Conservation (phyloP, 2,113 vertebrate species). For the Campylomormyrus numenius region DNA sequence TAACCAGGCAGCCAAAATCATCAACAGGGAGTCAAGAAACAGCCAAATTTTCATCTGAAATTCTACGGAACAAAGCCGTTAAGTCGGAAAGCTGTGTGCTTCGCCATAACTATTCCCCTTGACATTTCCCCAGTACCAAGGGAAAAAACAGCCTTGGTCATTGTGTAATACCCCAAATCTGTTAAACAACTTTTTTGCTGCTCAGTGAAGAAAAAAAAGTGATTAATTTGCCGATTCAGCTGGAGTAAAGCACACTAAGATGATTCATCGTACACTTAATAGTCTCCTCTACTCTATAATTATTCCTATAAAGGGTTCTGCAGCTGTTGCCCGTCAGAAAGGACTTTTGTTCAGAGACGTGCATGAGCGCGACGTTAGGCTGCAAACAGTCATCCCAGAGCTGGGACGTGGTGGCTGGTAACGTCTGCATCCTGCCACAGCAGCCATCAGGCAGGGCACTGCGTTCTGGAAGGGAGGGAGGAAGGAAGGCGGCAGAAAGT, state of each 20-base stretch:
- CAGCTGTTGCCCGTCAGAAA: conserved; percentile 42
- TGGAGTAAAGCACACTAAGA: conserved; percentile 34
- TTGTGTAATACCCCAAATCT: background rate
- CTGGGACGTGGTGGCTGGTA: background rate
- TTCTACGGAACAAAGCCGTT: background rate
- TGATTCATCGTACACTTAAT: conserved; percentile 45
- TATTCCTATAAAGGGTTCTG: conserved; percentile 35
- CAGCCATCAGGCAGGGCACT: background rate
- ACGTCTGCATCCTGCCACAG: background rate
- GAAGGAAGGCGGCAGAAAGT: background rate
- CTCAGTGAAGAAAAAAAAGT: background rate
- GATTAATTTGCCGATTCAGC: conserved; percentile 41
- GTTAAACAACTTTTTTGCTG: background rate
- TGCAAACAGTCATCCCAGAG: background rate
- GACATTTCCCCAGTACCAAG: background rate
- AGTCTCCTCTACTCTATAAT: conserved; percentile 42
- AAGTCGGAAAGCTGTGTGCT: background rate
- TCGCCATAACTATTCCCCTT: background rate
- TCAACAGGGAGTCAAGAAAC: background rate
- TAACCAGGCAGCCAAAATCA: background rate
- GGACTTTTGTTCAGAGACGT: conserved; percentile 29
- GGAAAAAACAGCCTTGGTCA: background rate
- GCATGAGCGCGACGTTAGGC: background rate
- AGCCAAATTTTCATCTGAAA: background rate
- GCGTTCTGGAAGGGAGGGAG: background rate